Percentiles rank a stretch among this genome's conserved stretches.
phyloP scores from a whole-genome alignment of 2,888 invertebrate genomes.

The Hanleya hanleyi region DNA sequence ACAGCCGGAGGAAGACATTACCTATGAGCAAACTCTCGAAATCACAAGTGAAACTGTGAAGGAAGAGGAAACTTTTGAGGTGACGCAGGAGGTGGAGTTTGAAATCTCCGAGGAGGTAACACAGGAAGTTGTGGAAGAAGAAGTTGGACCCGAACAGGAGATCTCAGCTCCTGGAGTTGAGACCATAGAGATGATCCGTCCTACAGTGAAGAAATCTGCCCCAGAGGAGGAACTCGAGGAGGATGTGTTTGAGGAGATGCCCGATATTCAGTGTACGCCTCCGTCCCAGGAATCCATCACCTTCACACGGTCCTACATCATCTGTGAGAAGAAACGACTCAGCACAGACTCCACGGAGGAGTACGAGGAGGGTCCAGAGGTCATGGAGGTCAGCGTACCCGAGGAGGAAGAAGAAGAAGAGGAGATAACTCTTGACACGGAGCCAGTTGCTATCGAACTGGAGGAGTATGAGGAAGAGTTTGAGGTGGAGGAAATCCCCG shows the following conservation, averaged over 20 bases:
- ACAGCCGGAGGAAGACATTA: conserved; percentile 36
- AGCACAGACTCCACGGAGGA: conserved; percentile 26
- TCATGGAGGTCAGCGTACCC: conserved; percentile 32
- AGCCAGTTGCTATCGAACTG: conserved; percentile 24
- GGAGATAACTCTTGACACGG: conserved; percentile 32
- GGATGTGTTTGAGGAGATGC: conserved; percentile 24
- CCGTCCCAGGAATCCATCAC: conserved; percentile 7
- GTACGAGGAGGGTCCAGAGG: conserved; percentile 34
- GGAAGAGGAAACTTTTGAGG: neutral
- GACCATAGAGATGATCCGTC: conserved; percentile 29
- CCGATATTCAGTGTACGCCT: neutral
- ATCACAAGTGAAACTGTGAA: conserved; percentile 23
- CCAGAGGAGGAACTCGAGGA: conserved; percentile 28
- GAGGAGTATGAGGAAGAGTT: conserved; percentile 15
- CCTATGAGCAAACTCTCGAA: conserved; percentile 22
- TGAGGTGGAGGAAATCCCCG: conserved; percentile 17
- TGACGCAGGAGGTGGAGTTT: conserved; percentile 20
- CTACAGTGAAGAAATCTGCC: conserved; percentile 30
- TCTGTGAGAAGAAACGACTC: neutral
- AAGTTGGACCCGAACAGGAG: conserved; percentile 21
- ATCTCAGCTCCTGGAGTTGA: conserved; percentile 25
- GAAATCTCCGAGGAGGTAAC: conserved; percentile 8
- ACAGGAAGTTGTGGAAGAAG: conserved; percentile 10
- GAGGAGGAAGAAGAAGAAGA: conserved; percentile 29
- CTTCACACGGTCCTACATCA: conserved; percentile 1